Evolutionary conservation across 2,797 vertebrate species (phyloP), one percentile per base, ranked within the genome.

Genomic region (Dryobates pubescens): DNA sequence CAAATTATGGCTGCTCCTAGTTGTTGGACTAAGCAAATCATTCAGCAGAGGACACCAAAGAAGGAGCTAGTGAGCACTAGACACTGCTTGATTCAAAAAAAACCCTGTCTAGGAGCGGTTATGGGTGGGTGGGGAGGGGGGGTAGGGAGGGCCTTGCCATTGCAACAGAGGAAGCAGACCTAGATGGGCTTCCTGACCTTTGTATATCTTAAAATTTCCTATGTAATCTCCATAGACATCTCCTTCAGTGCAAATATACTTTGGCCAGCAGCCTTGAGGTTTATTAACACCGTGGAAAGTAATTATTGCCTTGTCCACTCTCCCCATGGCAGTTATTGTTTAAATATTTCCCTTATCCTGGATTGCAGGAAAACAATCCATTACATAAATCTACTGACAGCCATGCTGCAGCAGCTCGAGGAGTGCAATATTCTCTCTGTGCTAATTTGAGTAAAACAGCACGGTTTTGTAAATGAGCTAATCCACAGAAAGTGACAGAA

Each of bases 221-320:
- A 93, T 97, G 92, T 93, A 95, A 96, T 95, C 90, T 95, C 91
- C 82, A 94, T 51, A 94, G 91, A 91, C 91, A 91, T 96, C 95
- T 97, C 94, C 94, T 92, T 85, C 88, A 88, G 91, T 65, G 29
- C 82, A 96, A 97, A 97, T 96, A 94, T 90, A 94, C 84, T 97
- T 96, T 97, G 97, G 94, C 96, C 94, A 91, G 95, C 96, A 97
- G 96, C 95, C 96, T 96, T 95, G 96, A 94, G 74, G 95, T 97
- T 95, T 96, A 95, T 96, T 96, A 91, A 94, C 94, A 89, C 89
- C 87, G 57, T 84, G 95, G 92, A 95, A 93, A 97, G 92, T 86
- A 94, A 94, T 92, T 96, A 92, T 79, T 90, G 81, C 86, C 93
- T 96, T 95, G 86, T 96, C 96, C 94, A 87, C 95, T 36, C 80